Conservation (phyloP, 1,140 invertebrate genomes). For the Teleopsis dalmanni region DNA sequence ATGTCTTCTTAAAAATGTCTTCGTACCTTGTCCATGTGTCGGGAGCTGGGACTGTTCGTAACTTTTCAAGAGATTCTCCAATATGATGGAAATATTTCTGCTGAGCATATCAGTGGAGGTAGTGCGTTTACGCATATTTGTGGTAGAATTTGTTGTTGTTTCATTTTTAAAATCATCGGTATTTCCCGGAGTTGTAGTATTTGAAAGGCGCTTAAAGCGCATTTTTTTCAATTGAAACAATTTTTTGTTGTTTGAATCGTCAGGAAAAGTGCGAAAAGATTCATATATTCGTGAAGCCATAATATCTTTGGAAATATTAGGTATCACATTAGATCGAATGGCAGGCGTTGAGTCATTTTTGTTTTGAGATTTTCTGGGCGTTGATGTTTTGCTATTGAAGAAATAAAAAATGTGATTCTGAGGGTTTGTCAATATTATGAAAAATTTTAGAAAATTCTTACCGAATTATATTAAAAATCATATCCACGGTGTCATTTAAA, state of each 20-base stretch:
- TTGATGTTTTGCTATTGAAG: too few species aligned
- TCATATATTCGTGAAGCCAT: constrained; percentile 32
- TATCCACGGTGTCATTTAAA: too few species aligned
- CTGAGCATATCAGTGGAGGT: constrained; percentile 62
- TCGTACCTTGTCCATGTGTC: constrained; percentile 67
- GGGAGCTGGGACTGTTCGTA: constrained; percentile 87
- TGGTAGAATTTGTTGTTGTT: constrained; percentile 4
- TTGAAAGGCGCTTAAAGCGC: constrained; percentile 2
- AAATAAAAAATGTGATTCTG: too few species aligned
- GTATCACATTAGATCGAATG: constrained; percentile 17
- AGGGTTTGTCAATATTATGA: too few species aligned
- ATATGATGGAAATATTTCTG: constrained; percentile 70
- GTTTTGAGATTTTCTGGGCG: too few species aligned
- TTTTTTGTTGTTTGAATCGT: neutral
- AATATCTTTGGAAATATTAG: constrained; percentile 26
- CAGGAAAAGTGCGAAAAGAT: constrained; percentile 19
- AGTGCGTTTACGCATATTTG: constrained; percentile 45
- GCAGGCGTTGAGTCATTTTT: too few species aligned
- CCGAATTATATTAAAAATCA: too few species aligned
- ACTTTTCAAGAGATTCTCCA: constrained; percentile 79
- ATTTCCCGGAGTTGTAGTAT: neutral
- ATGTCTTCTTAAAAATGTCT: too few species aligned
- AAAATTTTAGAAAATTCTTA: too few species aligned
- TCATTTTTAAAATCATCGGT: constrained; percentile 4
- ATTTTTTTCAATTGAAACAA: neutral